Percentiles rank a stretch among this genome's conserved stretches.
These are phyloP conservation scores for Stenoptilia bipunctidactyla DNA, from an alignment of 2,888 invertebrate species.

Conservation along the genomic window DNA sequence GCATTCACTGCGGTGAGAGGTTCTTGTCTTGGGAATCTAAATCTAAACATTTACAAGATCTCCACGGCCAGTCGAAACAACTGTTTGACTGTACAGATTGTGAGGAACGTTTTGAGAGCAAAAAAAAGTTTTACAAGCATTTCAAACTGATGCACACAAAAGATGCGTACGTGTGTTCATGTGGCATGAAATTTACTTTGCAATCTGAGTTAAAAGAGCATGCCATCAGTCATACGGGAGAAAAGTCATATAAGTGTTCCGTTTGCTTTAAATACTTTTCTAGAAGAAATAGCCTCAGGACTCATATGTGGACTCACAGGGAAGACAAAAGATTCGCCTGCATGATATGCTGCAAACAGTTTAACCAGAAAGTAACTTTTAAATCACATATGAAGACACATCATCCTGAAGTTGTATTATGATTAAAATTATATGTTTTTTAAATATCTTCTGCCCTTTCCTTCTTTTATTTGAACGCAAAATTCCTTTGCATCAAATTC, in stretches of 20 bases:
- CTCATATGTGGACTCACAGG: slow-evolving; percentile 24
- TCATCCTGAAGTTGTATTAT: slow-evolving; percentile 29
- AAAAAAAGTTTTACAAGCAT: slow-evolving; percentile 1
- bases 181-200: not conserved
- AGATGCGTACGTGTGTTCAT: not conserved
- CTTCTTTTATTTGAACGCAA: too few species aligned
- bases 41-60: not conserved
- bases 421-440: too few species aligned
- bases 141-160: not conserved
- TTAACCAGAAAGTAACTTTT: slow-evolving; percentile 23
- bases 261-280: slow-evolving; percentile 8
- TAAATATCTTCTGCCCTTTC: too few species aligned
- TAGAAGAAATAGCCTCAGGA: slow-evolving; percentile 12
- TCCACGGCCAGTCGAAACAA: not conserved
- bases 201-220: not conserved
- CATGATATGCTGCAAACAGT: slow-evolving; percentile 18
- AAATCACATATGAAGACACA: slow-evolving; percentile 25
- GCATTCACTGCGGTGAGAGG: not conserved
- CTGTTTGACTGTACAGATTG: not conserved
- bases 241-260: not conserved
- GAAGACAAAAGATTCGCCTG: slow-evolving; percentile 19
- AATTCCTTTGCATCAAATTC: too few species aligned
- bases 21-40: not conserved
- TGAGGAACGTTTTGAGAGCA: not conserved
- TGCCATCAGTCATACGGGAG: not conserved